These are phyloP conservation scores for Albula glossodonta DNA, from an alignment of 2,113 vertebrate genomes.

Conservation along the genomic window DNA sequence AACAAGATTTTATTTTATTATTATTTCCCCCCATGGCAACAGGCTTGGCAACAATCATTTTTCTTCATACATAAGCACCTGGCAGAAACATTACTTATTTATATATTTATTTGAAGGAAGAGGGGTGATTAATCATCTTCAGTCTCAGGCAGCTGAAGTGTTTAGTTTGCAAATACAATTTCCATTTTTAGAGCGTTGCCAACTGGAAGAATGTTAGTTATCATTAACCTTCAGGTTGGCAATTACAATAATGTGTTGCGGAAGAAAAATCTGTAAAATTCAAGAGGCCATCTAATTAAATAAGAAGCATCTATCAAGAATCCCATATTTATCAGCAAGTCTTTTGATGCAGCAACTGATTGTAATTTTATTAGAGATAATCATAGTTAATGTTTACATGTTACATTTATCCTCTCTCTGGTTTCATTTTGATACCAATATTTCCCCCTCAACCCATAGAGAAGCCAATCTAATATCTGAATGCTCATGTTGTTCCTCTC, in stretches of 20 bases:
- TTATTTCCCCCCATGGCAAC: neutral
- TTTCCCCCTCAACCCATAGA: too few relatives aligned
- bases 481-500: too few relatives aligned
- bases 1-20: neutral
- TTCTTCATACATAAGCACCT: constrained; percentile 46
- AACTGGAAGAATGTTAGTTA: constrained; percentile 36
- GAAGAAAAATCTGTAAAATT: constrained; percentile 17
- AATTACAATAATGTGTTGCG: constrained; percentile 21
- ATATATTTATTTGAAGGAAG: constrained; percentile 31
- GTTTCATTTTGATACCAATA: too few relatives aligned
- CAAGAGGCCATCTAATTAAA: neutral
- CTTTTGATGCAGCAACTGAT: neutral
- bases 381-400: too few relatives aligned
- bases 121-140: constrained; percentile 35
- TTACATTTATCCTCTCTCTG: too few relatives aligned
- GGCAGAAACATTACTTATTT: constrained; percentile 24
- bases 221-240: constrained; percentile 27
- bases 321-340: neutral
- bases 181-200: constrained; percentile 15
- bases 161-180: constrained; percentile 35
- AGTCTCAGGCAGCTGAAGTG: constrained; percentile 32
- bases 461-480: too few relatives aligned
- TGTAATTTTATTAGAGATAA: too few relatives aligned
- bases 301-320: neutral
- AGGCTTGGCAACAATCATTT: constrained; percentile 9